phyloP scores from a whole-genome alignment of 1,140 invertebrate genomes.

The Carcinoscorpius rotundicauda region DNA sequence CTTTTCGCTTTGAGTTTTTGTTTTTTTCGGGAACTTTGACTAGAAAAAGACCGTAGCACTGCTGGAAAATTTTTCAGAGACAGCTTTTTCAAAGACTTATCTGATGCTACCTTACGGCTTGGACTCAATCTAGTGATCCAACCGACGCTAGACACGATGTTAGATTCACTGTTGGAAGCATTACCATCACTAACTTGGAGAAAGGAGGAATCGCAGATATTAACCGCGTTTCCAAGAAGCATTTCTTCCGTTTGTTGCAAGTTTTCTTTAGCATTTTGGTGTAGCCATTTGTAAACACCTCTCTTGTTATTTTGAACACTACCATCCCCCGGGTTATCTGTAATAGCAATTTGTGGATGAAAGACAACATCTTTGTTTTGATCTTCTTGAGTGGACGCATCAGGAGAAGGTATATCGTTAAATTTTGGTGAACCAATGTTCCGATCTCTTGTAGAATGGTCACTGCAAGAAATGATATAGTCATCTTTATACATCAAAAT shows the following conservation, averaged over 20 bases:
- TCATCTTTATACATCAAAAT: slow-evolving; percentile 22
- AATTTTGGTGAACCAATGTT: slow-evolving; percentile 5
- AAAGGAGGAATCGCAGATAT: slow-evolving; percentile 1
- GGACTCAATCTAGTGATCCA: background rate
- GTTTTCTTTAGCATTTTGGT: too few species aligned
- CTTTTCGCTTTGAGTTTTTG: too few species aligned
- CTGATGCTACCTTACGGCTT: slow-evolving; percentile 19
- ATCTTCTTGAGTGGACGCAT: too few species aligned
- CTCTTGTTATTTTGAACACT: slow-evolving; percentile 7
- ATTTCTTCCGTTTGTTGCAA: slow-evolving; percentile 2
- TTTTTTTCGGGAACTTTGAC: slow-evolving; percentile 9
- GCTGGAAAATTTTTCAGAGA: slow-evolving; percentile 12
- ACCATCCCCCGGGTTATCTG: background rate
- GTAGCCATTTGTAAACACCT: background rate
- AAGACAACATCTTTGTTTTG: too few species aligned
- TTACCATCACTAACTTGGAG: slow-evolving; percentile 8
- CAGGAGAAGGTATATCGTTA: too few species aligned
- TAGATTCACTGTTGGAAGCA: slow-evolving; percentile 8
- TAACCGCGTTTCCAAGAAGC: background rate
- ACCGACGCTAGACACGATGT: slow-evolving; percentile 11
- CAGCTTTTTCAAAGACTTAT: slow-evolving; percentile 21
- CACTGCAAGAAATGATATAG: slow-evolving; percentile 17
- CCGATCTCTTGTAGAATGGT: slow-evolving; percentile 1
- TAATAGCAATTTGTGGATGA: too few species aligned
- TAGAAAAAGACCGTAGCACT: slow-evolving; percentile 19